Percentiles rank a stretch among this genome's conserved stretches.
These are phyloP conservation scores for Apodemia zela DNA, from an alignment of 2,888 invertebrate species.

Conservation along the genomic window DNA sequence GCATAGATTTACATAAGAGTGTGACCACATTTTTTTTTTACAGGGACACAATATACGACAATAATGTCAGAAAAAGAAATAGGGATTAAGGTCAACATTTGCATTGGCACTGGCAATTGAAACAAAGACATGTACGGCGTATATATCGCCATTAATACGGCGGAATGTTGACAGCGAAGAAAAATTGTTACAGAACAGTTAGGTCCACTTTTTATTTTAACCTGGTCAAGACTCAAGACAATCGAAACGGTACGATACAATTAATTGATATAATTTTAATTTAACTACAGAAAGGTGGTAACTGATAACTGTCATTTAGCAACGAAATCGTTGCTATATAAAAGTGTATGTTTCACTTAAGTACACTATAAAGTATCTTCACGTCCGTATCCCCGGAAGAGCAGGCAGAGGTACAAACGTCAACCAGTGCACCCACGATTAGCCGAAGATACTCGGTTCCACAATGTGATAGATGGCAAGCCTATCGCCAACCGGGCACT, in stretches of 20 bases:
- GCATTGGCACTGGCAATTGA: not conserved
- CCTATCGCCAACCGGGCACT: too few relatives aligned
- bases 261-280: not conserved
- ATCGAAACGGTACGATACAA: conserved; percentile 44
- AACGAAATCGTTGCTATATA: too few relatives aligned
- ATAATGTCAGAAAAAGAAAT: not conserved
- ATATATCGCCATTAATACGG: conserved; percentile 35
- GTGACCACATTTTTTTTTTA: too few relatives aligned
- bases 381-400: too few relatives aligned
- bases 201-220: conserved; percentile 57
- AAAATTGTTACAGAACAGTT: conserved; percentile 56
- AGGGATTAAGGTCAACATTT: conserved; percentile 48
- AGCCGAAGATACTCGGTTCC: too few relatives aligned
- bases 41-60: not conserved
- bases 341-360: too few relatives aligned
- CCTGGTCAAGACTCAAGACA: conserved; percentile 48
- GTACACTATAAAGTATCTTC: too few relatives aligned
- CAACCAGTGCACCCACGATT: too few relatives aligned
- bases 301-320: too few relatives aligned
- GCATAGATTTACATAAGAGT: too few relatives aligned
- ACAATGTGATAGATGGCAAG: too few relatives aligned
- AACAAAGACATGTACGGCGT: not conserved
- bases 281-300: not conserved
- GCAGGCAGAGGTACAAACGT: too few relatives aligned
- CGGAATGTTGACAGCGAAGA: conserved; percentile 44